phyloP scores from a whole-genome alignment of 2,888 invertebrate species.

The Drosophila neonasuta region DNA sequence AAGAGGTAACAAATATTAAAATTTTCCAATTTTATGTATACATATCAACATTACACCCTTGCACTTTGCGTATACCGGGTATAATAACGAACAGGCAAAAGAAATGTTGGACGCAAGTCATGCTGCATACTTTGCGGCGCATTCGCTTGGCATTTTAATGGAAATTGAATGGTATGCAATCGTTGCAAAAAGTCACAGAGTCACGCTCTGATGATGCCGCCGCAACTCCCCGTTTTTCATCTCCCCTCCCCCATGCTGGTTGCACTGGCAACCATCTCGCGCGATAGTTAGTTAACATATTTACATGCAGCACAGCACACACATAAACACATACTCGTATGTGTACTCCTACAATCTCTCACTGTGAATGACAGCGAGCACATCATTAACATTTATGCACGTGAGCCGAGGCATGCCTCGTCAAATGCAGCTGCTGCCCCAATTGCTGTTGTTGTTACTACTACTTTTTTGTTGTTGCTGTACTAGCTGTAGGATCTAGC shows the following conservation, averaged over 20 bases:
- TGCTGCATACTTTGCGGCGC: slow-evolving; percentile 59
- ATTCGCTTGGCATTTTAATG: slow-evolving; percentile 64
- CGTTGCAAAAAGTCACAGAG: slow-evolving; percentile 63
- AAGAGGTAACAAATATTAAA: too few relatives aligned
- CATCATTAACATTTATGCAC: slow-evolving; percentile 75
- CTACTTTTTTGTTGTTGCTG: not conserved
- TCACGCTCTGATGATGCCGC: slow-evolving; percentile 42
- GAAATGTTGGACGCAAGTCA: slow-evolving; percentile 44
- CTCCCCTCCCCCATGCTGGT: not conserved
- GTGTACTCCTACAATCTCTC: slow-evolving; percentile 13
- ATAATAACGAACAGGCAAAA: not conserved
- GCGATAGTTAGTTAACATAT: slow-evolving; percentile 58
- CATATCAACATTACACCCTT: not conserved
- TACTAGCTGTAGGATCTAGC: not conserved
- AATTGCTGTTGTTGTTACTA: not conserved
- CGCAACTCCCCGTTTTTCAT: not conserved
- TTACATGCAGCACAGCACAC: slow-evolving; percentile 19
- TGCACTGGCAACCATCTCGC: slow-evolving; percentile 36
- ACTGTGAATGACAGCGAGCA: slow-evolving; percentile 44
- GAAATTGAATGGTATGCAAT: slow-evolving; percentile 68
- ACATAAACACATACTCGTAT: not conserved
- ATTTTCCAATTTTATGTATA: too few relatives aligned
- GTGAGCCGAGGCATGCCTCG: slow-evolving; percentile 59
- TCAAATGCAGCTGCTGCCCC: slow-evolving; percentile 59
- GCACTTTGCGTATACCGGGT: not conserved